phyloP scores from a whole-genome alignment of 2,113 vertebrate genomes.

The Eulemur macaco region DNA sequence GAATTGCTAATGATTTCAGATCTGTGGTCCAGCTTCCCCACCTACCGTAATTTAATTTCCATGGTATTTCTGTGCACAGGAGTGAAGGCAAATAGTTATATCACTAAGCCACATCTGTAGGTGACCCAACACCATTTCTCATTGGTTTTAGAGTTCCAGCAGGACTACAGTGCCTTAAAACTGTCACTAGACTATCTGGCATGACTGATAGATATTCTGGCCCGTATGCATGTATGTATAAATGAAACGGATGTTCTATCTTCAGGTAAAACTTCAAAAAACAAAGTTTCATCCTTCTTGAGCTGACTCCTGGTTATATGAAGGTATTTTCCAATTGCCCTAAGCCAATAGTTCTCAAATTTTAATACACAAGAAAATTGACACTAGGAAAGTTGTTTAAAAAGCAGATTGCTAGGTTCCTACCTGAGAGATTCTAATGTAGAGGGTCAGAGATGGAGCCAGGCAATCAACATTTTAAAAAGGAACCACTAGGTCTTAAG shows the following conservation, averaged over 20 bases:
- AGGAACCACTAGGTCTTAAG: background rate
- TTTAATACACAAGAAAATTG: background rate
- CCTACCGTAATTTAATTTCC: constrained; percentile 43
- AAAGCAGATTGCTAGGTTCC: background rate
- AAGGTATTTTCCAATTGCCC: background rate
- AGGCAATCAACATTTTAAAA: background rate
- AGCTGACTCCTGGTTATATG: background rate
- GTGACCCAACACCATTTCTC: background rate
- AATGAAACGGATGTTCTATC: background rate
- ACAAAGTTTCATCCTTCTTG: background rate
- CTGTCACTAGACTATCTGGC: background rate
- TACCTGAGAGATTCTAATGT: background rate
- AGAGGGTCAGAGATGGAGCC: background rate
- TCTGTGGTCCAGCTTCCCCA: background rate
- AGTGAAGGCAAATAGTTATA: background rate
- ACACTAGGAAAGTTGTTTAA: background rate
- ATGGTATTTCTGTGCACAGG: background rate
- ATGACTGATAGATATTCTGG: background rate
- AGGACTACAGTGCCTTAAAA: background rate
- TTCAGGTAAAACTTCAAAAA: background rate
- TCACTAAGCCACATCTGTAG: background rate
- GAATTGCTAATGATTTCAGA: constrained; percentile 49
- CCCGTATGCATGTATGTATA: constrained; percentile 25
- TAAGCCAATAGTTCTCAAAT: background rate
- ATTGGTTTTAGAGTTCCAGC: constrained; percentile 30